Conservation (phyloP, 2,888 invertebrate genomes). For the Himalopsyche japonica region DNA sequence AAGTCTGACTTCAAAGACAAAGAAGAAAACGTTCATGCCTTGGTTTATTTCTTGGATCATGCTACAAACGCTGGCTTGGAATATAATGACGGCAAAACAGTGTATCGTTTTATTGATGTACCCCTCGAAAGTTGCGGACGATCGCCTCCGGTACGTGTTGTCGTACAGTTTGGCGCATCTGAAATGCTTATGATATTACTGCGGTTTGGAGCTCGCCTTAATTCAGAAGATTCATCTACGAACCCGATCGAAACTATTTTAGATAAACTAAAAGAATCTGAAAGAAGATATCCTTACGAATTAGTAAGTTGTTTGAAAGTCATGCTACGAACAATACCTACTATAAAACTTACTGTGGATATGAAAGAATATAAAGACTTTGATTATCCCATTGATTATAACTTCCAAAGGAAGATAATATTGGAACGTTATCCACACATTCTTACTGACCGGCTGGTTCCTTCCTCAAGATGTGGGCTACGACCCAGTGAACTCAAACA, state of each 20-base stretch:
- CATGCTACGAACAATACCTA: conserved; percentile 66
- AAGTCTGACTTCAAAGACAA: conserved; percentile 80
- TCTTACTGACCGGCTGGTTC: conserved; percentile 62
- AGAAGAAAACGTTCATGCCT: conserved; percentile 77
- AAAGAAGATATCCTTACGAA: conserved; percentile 69
- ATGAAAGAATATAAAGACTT: conserved; percentile 49
- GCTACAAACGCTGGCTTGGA: conserved; percentile 69
- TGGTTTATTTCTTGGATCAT: conserved; percentile 78
- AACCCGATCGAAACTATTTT: conserved; percentile 68
- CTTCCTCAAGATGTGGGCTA: conserved; percentile 63
- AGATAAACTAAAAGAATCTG: conserved; percentile 66
- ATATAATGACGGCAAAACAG: conserved; percentile 51
- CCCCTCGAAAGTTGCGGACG: conserved; percentile 81
- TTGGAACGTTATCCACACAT: conserved; percentile 57
- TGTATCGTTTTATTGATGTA: conserved; percentile 71
- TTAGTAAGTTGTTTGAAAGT: conserved; percentile 71
- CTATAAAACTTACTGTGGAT: conserved; percentile 58
- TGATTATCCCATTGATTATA: conserved; percentile 52
- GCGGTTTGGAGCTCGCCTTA: conserved; percentile 69
- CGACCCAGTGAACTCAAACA: conserved; percentile 74
- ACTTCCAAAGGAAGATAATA: conserved; percentile 53
- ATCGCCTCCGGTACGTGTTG: conserved; percentile 72
- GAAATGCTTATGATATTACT: conserved; percentile 76
- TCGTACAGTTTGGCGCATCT: conserved; percentile 73
- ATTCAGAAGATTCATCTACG: conserved; percentile 61